These are phyloP conservation scores for Thereva unica DNA, from an alignment of 2,888 invertebrate species.

Conservation along the genomic window DNA sequence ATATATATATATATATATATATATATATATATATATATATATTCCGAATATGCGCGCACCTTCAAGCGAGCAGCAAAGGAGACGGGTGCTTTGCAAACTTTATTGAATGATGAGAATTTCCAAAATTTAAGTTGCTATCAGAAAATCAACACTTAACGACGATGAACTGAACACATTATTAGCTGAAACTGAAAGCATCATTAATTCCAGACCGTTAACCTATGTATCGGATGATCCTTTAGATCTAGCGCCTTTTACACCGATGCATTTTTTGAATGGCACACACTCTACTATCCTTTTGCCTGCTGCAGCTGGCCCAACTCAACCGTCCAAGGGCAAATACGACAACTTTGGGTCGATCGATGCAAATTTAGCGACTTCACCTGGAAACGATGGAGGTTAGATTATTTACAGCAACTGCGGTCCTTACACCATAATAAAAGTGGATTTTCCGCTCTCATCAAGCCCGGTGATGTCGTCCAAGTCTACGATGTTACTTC, in stretches of 20 bases:
- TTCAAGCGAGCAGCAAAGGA: not conserved
- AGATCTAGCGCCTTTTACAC: not conserved
- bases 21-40: too few species aligned
- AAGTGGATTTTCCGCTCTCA: not conserved
- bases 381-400: not conserved
- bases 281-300: not conserved
- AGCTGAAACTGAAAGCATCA: too few species aligned
- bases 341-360: not conserved
- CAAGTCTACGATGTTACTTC: not conserved
- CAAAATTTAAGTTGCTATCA: not conserved
- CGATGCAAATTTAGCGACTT: not conserved
- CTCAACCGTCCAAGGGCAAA: not conserved
- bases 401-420: not conserved
- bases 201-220: too few species aligned
- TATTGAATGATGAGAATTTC: not conserved
- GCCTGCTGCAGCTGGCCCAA: not conserved
- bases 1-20: too few species aligned
- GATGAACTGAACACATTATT: too few species aligned
- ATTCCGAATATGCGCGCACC: not conserved
- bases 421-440: not conserved
- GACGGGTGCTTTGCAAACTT: not conserved
- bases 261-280: not conserved
- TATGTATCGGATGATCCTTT: not conserved
- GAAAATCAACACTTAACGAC: not conserved
- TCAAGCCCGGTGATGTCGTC: not conserved